Evolutionary conservation across 2,113 vertebrate species (phyloP).

Genomic region (Calcarius ornatus): DNA sequence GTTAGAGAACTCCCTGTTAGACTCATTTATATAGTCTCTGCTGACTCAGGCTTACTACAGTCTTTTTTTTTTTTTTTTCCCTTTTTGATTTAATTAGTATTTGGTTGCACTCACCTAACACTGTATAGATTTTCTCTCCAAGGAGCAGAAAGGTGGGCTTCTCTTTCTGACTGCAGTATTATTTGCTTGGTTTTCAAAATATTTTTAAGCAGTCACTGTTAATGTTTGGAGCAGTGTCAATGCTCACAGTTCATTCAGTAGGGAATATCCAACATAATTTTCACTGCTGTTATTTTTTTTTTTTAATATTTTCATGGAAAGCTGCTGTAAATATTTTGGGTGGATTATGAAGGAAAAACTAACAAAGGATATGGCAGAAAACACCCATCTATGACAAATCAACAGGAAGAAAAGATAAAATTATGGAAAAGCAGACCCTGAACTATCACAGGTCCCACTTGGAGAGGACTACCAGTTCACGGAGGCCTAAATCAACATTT

Average conservation of each 20-base stretch:
- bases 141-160: neutral
- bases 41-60: neutral
- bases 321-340: neutral
- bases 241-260: neutral
- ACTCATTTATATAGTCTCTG: neutral
- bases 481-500: neutral
- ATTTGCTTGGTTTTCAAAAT: neutral
- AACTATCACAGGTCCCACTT: neutral
- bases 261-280: neutral
- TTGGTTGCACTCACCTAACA: neutral
- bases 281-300: neutral
- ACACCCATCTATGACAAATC: neutral
- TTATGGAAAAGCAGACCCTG: neutral
- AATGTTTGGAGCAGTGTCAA: neutral
- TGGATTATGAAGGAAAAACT: neutral
- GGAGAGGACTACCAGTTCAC: accelerated
- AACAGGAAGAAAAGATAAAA: neutral
- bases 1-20: neutral
- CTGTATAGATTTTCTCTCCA: neutral
- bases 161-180: neutral
- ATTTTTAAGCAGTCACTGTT: neutral
- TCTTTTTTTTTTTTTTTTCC: neutral
- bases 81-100: neutral
- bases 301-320: neutral
- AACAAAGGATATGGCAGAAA: neutral